phyloP scores from a whole-genome alignment of 2,797 vertebrate genomes.

The Sebastes diaconus region DNA sequence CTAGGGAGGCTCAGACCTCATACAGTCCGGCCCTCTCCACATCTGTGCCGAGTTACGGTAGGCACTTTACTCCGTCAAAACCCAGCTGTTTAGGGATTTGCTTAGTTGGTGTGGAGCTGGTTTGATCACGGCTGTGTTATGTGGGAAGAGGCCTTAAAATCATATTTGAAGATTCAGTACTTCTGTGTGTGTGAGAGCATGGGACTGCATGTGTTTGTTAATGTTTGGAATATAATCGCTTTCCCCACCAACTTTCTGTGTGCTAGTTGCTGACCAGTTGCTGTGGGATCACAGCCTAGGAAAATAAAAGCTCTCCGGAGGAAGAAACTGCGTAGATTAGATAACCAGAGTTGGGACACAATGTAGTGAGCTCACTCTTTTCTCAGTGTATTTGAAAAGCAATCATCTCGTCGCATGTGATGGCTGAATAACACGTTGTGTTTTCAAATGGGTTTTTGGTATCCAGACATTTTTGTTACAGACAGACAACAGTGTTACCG shows the following conservation, averaged over 20 bases:
- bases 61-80: conserved; percentile 69
- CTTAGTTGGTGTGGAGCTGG: conserved; percentile 54
- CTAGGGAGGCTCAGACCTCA: conserved; percentile 61
- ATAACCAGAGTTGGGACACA: conserved; percentile 56
- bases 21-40: conserved; percentile 57
- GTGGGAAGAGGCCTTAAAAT: conserved; percentile 40
- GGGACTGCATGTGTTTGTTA: background rate
- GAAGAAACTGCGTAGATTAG: conserved; percentile 69
- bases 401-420: conserved; percentile 33
- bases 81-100: conserved; percentile 72
- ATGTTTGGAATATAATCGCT: background rate
- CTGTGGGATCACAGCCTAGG: conserved; percentile 36
- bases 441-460: conserved; percentile 21
- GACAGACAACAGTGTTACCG: conserved; percentile 39
- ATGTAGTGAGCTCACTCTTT: conserved; percentile 33
- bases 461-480: conserved; percentile 28
- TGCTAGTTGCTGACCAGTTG: conserved; percentile 29
- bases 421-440: conserved; percentile 15
- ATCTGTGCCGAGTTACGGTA: conserved; percentile 77
- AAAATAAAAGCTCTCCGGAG: conserved; percentile 64
- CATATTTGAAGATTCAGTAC: conserved; percentile 19
- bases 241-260: background rate
- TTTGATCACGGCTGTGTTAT: conserved; percentile 44
- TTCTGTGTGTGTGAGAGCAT: conserved; percentile 6
- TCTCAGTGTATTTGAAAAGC: conserved; percentile 26